phyloP scores from a whole-genome alignment of 30 jellyfish, hydroid and myxozoan genomes.

The Aurelia sp. region DNA sequence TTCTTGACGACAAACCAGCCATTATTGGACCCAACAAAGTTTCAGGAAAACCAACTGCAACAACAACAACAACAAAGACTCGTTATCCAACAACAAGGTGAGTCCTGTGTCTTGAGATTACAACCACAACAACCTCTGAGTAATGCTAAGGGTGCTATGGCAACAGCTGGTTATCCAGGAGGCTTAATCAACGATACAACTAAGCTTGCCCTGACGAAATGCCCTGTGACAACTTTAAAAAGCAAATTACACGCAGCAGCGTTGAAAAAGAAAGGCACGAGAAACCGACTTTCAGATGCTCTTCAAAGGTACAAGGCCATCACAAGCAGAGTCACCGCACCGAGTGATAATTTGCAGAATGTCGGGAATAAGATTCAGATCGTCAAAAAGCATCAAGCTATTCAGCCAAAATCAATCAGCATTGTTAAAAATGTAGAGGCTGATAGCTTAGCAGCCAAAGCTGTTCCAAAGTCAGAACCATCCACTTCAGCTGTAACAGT shows the following conservation, averaged over 20 bases:
- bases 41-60: slow-evolving; percentile 19
- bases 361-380: too few species aligned
- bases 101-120: slow-evolving; percentile 8
- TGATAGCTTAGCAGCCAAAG: neutral
- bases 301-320: too few species aligned
- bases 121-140: slow-evolving; percentile 37
- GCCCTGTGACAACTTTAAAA: slow-evolving; percentile 70
- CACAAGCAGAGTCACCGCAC: too few species aligned
- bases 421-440: too few species aligned
- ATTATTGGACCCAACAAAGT: neutral
- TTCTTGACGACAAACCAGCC: neutral
- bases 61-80: slow-evolving; percentile 14
- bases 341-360: too few species aligned
- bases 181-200: neutral
- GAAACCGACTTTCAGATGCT: too few species aligned
- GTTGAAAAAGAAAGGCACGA: slow-evolving; percentile 13
- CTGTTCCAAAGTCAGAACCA: slow-evolving; percentile 14
- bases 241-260: slow-evolving; percentile 79
- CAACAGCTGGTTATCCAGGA: neutral
- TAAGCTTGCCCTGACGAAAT: slow-evolving; percentile 8
- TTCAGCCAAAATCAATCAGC: too few species aligned
- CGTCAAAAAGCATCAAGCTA: too few species aligned
- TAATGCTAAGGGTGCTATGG: neutral
- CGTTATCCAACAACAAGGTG: slow-evolving; percentile 6
- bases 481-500: neutral